Evolutionary conservation across 1,140 invertebrate species (phyloP).

Genomic region (Neodiprion lecontei): DNA sequence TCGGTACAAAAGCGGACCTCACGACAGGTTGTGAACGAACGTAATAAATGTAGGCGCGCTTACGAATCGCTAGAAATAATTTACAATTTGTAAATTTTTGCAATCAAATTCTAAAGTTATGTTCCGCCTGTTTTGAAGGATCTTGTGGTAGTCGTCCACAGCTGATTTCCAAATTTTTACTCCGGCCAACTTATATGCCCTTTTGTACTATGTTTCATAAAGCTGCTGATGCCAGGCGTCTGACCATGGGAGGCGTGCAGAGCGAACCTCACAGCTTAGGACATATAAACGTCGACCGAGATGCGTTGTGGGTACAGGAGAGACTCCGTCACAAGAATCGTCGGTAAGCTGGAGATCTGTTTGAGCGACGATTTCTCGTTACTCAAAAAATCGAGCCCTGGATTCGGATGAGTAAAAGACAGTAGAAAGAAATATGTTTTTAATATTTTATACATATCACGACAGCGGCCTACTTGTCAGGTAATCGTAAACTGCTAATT

Average conservation of each 20-base stretch:
- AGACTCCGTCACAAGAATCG: slow-evolving; percentile 52
- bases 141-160: too few relatives aligned
- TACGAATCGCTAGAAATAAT: too few relatives aligned
- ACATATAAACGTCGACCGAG: slow-evolving; percentile 16
- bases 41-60: too few relatives aligned
- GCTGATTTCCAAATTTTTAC: too few relatives aligned
- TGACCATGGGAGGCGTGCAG: slow-evolving; percentile 55
- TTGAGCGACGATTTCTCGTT: background rate
- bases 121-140: too few relatives aligned
- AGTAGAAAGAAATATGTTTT: background rate
- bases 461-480: background rate
- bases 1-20: background rate
- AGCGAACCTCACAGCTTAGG: slow-evolving; percentile 57
- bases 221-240: background rate
- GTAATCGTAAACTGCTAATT: slow-evolving; percentile 44
- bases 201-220: too few relatives aligned
- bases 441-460: too few relatives aligned
- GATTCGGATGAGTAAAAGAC: too few relatives aligned
- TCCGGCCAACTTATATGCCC: too few relatives aligned
- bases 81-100: too few relatives aligned
- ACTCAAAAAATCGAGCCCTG: background rate
- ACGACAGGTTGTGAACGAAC: too few relatives aligned
- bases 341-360: slow-evolving; percentile 43
- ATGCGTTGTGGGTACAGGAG: slow-evolving; percentile 58
- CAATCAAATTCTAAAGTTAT: too few relatives aligned